Base-by-base conservation (phyloP, 2,113 vertebrate species). In the Callocephalon fimbriatum region DNA sequence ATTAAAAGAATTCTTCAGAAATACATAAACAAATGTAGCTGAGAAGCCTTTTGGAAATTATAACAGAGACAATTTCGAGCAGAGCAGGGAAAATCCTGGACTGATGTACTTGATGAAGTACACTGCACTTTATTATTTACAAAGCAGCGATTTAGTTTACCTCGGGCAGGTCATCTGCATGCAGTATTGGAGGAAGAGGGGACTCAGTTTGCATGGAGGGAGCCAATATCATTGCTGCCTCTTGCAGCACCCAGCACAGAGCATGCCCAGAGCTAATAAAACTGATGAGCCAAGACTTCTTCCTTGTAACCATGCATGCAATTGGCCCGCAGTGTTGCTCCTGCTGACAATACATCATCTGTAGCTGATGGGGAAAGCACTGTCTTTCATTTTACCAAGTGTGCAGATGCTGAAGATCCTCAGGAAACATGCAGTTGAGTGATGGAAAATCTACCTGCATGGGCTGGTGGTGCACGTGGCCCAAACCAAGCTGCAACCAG, bases 261-360 rank as follows among this genome's bases (percentile, higher is more conserved):
- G 14, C 22, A 26, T 18, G 44, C 42, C 56, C 38, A 25, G 25
- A 83, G 58, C 31, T 74, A 32, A 35, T 17, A 21, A 29, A 67
- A 29, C 25, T 1, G 1, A 22, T 5, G 47, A 78, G 45, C 53
- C 67, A 86, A 74, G 76, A 14, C 12, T 73, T 32, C 22, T 45
- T 51, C 51, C 38, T 90, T 13, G 0, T 14, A 71, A 31, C 47
- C 65, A 18, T 1, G 0, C 8, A 2, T 7, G 7, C 8, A 54
- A 31, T n/a, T 44, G 67, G 22, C 26, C 32, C 0, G 1, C 25
- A 29, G 63, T 7, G 1, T 19, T 32, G 58, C 42, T 81, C 42
- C 65, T 0, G 25, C 80, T 92, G 75, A 45, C 27, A 27, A 6
- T 3, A 11, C 58, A 21, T 67, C 65, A 27, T 45, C 65, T 40